These are phyloP conservation scores for Heteractis magnifica DNA, from an alignment of 92 coral and sea anemone genomes.

Conservation along the genomic window DNA sequence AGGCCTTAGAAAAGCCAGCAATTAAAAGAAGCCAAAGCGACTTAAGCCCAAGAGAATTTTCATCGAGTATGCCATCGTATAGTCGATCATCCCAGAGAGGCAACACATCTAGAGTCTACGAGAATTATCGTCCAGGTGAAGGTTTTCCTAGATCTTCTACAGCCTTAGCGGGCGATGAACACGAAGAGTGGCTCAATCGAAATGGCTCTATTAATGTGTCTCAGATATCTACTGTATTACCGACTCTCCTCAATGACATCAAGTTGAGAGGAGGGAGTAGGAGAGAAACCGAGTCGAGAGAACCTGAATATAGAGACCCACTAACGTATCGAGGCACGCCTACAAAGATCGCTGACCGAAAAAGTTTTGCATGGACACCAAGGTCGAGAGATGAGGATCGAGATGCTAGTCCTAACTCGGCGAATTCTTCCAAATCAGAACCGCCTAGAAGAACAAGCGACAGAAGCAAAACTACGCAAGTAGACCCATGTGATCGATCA, in stretches of 20 bases:
- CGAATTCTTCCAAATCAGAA: slow-evolving; percentile 58
- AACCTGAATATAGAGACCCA: neutral
- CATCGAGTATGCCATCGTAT: neutral
- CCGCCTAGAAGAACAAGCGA: slow-evolving; percentile 20
- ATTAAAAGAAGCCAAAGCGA: slow-evolving; percentile 40
- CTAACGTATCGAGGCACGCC: slow-evolving; percentile 8
- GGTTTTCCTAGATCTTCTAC: slow-evolving; percentile 42
- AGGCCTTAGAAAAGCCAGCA: neutral
- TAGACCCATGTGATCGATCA: slow-evolving; percentile 23
- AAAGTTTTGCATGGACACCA: neutral
- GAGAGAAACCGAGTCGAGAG: neutral
- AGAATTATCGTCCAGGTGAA: slow-evolving; percentile 7
- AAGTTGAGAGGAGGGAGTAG: neutral
- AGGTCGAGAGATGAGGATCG: slow-evolving; percentile 7
- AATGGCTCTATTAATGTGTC: slow-evolving; percentile 54
- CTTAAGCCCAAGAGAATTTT: slow-evolving; percentile 9
- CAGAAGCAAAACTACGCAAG: slow-evolving; percentile 1
- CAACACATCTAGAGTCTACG: slow-evolving; percentile 11
- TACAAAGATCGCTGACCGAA: slow-evolving; percentile 18
- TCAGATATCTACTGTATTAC: slow-evolving; percentile 54
- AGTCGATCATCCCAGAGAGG: neutral
- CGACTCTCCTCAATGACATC: slow-evolving; percentile 48
- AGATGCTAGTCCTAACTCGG: slow-evolving; percentile 43
- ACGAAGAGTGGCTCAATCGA: slow-evolving; percentile 11
- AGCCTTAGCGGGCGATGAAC: slow-evolving; percentile 39